Evolutionary conservation across 2,113 vertebrate species (phyloP), one percentile per base, ranked within the genome.

Genomic region (Caretta caretta): DNA sequence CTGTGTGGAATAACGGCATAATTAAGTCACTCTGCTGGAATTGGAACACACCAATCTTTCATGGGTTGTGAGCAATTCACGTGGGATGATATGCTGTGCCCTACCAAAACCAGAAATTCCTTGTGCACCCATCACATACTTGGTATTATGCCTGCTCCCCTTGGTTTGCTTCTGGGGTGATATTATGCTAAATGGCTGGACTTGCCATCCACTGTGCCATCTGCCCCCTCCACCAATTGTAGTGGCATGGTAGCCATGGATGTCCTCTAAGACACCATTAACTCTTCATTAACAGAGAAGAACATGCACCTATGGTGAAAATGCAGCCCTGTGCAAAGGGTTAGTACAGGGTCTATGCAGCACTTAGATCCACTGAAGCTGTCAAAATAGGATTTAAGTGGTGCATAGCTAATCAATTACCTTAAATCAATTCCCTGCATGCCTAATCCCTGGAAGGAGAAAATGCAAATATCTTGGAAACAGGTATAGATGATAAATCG

Each of bases 391-490:
- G 19, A 85, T 53, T 96, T 87, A 82, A 81, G 49, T 27, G 59
- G 6, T 5, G 4, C 2, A 1, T n/a, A 53, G 20, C 31, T 91
- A 86, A 87, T 79, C 49, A 57, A 19, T 79, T 92, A 65, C 57
- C 25, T 81, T 90, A 62, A 86, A 91, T 88, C 29, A 42, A 5
- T 83, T 90, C 1, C 53, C 14, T 84, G 35, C 38, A n/a, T 48
- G 19, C 8, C 17, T 90, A 22, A 6, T 72, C 72, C 46, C 59
- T 87, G 48, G 17, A 84, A 54, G 11, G 38, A 91, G 75, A 96
- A 95, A 96, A 38, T 90, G 20, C 49, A 38, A 94, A 29, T 1
- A 1, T 87, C 12, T 93, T 88, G 51, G 46, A 89, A 92, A 95
- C 20, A 12, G 42, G 42, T 42, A 42, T 86, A 35, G 20, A 88